Percentiles rank a stretch among this genome's conserved stretches.
These are phyloP conservation scores for Blomia tropicalis DNA, from an alignment of 2,888 invertebrate genomes.

Conservation along the genomic window DNA sequence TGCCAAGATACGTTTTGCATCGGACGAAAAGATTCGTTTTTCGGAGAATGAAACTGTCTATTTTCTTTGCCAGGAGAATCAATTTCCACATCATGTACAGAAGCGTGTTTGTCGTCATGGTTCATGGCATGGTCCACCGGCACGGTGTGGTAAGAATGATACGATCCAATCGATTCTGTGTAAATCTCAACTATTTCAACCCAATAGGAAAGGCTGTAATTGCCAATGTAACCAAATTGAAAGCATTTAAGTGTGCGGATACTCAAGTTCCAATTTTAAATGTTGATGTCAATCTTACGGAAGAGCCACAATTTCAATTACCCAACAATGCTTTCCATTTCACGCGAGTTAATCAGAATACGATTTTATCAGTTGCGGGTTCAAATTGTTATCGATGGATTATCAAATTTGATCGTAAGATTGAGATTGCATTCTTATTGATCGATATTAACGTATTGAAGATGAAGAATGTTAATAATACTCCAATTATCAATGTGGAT, in stretches of 20 bases:
- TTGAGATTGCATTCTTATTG: conserved; percentile 8
- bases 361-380: not conserved
- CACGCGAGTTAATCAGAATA: not conserved
- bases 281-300: not conserved
- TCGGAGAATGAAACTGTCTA: conserved; percentile 11
- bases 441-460: conserved; percentile 9
- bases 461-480: not conserved
- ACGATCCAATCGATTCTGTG: not conserved
- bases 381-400: conserved; percentile 11
- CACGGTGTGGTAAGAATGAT: conserved; percentile 15
- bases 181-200: not conserved
- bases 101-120: conserved; percentile 1
- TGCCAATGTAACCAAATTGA: not conserved
- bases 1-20: not conserved
- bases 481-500: not conserved
- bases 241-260: not conserved
- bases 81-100: conserved; percentile 15
- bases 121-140: conserved; percentile 12
- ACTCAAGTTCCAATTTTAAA: not conserved
- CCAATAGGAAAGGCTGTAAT: not conserved
- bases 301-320: not conserved
- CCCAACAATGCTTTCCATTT: conserved; percentile 12
- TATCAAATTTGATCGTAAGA: conserved; percentile 5
- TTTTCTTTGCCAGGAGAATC: conserved; percentile 4
- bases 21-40: conserved; percentile 7